Evolutionary conservation across 2,888 invertebrate genomes (phyloP).

Genomic region (Heliconius aoede): DNA sequence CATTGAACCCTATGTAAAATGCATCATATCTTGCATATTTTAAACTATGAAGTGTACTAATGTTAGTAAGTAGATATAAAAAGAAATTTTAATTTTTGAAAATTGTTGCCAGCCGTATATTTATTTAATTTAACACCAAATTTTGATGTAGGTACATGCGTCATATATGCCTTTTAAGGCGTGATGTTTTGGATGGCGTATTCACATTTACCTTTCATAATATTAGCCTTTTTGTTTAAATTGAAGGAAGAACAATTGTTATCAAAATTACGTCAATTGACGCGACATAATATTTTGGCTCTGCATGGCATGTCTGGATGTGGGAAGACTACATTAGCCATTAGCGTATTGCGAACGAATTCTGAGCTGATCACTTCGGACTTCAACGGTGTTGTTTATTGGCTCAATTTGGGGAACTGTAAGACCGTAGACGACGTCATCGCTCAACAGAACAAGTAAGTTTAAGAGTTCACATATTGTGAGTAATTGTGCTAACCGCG

Average conservation of each 20-base stretch:
- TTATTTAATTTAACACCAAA: neutral
- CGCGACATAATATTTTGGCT: conserved; percentile 83
- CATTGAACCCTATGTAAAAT: conserved; percentile 1
- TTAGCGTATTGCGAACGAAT: conserved; percentile 82
- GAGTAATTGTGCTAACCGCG: neutral
- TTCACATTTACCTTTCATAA: neutral
- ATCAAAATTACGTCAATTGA: conserved; percentile 70
- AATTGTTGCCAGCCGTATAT: neutral
- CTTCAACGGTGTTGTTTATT: conserved; percentile 83
- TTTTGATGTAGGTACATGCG: too few relatives aligned
- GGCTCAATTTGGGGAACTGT: conserved; percentile 82
- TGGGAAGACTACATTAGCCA: conserved; percentile 88
- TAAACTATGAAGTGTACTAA: neutral
- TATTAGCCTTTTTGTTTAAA: neutral
- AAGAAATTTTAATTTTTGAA: neutral
- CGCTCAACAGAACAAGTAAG: conserved; percentile 75
- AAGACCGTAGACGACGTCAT: conserved; percentile 77
- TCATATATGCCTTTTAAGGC: too few relatives aligned
- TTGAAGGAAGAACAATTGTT: conserved; percentile 79
- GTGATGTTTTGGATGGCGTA: neutral
- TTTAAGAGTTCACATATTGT: conserved; percentile 37
- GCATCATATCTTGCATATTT: conserved; percentile 8
- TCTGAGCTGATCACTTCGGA: conserved; percentile 75
- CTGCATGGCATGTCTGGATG: conserved; percentile 90
- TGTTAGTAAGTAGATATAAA: neutral